Conservation (phyloP, 2,797 vertebrate species). For the Rhinoraja longicauda region DNA sequence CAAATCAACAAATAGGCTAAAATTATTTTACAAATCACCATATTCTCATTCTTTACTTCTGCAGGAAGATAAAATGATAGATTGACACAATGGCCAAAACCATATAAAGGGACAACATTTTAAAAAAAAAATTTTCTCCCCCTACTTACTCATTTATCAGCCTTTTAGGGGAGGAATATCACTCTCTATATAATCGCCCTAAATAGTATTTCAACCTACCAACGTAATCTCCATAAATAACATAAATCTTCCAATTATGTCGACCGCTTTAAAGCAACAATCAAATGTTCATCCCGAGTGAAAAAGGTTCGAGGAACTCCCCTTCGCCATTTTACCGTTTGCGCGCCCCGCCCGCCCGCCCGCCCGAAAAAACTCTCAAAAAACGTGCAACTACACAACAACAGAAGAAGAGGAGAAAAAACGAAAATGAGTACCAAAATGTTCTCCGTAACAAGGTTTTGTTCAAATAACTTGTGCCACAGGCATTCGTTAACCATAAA, state of each 20-base stretch:
- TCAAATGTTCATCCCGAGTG: neutral
- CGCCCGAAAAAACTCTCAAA: neutral
- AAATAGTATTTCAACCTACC: conserved; percentile 16
- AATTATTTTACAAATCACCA: conserved; percentile 62
- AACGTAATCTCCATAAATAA: conserved; percentile 35
- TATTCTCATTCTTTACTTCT: conserved; percentile 59
- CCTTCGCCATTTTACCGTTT: neutral
- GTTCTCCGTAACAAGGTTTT: conserved; percentile 56
- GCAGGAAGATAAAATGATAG: conserved; percentile 60
- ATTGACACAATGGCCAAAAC: conserved; percentile 9
- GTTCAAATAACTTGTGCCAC: neutral
- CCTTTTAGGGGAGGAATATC: conserved; percentile 16
- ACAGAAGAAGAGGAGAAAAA: neutral
- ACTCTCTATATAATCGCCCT: conserved; percentile 22
- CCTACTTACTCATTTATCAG: neutral
- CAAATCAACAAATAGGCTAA: conserved; percentile 67
- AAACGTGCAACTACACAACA: conserved; percentile 29
- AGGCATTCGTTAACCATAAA: neutral
- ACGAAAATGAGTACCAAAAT: conserved; percentile 69
- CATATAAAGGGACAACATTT: conserved; percentile 25
- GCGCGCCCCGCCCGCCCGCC: neutral
- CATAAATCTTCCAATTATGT: conserved; percentile 6
- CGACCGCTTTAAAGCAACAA: conserved; percentile 31
- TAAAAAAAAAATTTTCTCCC: no score
- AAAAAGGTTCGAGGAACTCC: neutral